Conservation (phyloP, 2,113 vertebrate genomes). For the Aythya baeri region DNA sequence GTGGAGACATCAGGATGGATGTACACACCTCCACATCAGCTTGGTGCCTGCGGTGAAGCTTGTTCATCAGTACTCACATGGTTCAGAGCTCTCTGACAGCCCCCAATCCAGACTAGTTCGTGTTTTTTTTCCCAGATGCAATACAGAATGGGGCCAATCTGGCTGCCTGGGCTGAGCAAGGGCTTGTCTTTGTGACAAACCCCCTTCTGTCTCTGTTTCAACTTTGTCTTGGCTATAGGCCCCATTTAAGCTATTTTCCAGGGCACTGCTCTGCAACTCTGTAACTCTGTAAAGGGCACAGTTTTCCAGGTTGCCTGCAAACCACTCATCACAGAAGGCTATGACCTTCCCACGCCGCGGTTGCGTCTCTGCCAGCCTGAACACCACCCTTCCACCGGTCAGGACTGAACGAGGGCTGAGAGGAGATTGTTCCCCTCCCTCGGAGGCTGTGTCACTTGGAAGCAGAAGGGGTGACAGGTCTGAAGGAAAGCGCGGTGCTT, state of each 20-base stretch:
- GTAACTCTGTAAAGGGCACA: not conserved
- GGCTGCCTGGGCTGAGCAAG: not conserved
- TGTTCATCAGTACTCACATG: not conserved
- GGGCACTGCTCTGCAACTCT: not conserved
- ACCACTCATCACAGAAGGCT: not conserved
- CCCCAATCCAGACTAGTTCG: not conserved
- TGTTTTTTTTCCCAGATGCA: not conserved
- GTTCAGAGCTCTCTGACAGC: not conserved
- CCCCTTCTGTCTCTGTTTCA: not conserved
- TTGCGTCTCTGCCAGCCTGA: not conserved
- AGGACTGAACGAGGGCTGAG: not conserved
- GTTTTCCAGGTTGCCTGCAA: not conserved
- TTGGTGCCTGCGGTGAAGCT: accelerated
- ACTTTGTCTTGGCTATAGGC: not conserved
- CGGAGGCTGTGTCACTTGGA: not conserved
- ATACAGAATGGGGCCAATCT: accelerated
- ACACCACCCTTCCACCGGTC: accelerated
- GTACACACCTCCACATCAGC: not conserved
- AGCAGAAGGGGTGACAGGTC: accelerated
- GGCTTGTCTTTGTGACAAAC: not conserved
- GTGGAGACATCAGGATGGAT: accelerated
- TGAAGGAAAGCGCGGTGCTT: not conserved
- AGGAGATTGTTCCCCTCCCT: not conserved
- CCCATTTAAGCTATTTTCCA: not conserved
- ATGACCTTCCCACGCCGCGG: not conserved